Base-by-base conservation (phyloP, 2,113 vertebrate species). In the Nibea albiflora region DNA sequence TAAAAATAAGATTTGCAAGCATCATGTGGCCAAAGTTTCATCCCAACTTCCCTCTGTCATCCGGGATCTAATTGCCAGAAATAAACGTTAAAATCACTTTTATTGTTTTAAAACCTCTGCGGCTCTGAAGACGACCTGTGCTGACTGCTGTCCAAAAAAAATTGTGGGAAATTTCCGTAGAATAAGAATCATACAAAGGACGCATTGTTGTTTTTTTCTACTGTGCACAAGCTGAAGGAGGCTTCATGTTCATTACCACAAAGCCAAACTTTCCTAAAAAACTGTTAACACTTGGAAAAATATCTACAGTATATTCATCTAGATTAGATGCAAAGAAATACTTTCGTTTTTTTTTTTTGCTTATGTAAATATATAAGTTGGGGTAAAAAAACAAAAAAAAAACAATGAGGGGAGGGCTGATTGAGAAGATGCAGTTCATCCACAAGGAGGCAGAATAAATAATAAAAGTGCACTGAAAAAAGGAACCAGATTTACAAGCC, bases 401-500 rank as follows among this genome's bases (percentile, higher is more conserved):
- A 39, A 39, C 11, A 14, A n/a, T 50, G 57, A 46, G 47, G 47
- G 69, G 28, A 57, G 46, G 67, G 62, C 46, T 74, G 80, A 57
- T 42, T 52, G 67, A 75, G 19, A 63, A n/a, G 56, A 76, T 64
- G 75, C 69, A 57, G 73, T 26, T 73, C 62, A 57, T 75, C 76
- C 52, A 83, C 54, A 60, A 65, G 26, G 78, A 71, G 66, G 68
- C 15, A 31, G 42, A 46, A 57, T 49, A 72, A 72, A 52, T 74
- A 83, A 83, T 8, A 47, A 66, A 84, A 83, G 68, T 57, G 69
- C 71, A 84, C 61, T 12, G 19, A 58, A 66, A 64, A 81, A 73
- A 80, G 53, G 15, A 35, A 44, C 6, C 81, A 72, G 72, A 76
- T 90, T 87, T 64, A 85, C 76, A 86, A 90, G 85, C 79, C 85